Evolutionary conservation across 2,888 invertebrate species (phyloP).

Genomic region (Hoplodrina ambigua): DNA sequence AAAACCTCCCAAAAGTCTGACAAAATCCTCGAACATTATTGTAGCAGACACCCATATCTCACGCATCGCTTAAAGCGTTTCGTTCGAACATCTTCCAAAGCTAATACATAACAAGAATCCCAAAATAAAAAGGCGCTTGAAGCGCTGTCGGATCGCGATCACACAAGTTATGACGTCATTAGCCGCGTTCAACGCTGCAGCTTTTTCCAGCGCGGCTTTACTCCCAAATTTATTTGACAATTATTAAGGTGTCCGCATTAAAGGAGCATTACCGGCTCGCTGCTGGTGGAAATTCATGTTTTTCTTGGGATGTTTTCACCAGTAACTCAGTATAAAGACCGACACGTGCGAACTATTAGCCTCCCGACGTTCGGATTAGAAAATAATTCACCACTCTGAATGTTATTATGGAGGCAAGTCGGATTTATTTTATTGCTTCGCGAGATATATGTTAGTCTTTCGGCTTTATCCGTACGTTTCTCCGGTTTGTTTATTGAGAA

Average conservation of each 20-base stretch:
- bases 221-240: slow-evolving; percentile 84
- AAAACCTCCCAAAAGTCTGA: slow-evolving; percentile 24
- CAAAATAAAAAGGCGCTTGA: slow-evolving; percentile 66
- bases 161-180: slow-evolving; percentile 83
- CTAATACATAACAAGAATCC: slow-evolving; percentile 58
- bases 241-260: slow-evolving; percentile 87
- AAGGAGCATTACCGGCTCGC: slow-evolving; percentile 78
- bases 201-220: slow-evolving; percentile 79
- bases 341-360: slow-evolving; percentile 90
- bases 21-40: slow-evolving; percentile 46
- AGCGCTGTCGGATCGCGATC: slow-evolving; percentile 68
- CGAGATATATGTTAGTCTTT: slow-evolving; percentile 87
- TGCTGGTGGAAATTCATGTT: slow-evolving; percentile 86
- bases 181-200: slow-evolving; percentile 79
- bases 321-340: slow-evolving; percentile 85
- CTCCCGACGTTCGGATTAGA: slow-evolving; percentile 87
- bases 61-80: slow-evolving; percentile 57
- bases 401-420: slow-evolving; percentile 87
- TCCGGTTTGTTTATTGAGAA: slow-evolving; percentile 86
- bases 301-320: slow-evolving; percentile 88
- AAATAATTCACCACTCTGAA: slow-evolving; percentile 89
- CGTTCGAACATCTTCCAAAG: slow-evolving; percentile 49
- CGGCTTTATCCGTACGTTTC: slow-evolving; percentile 83
- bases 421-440: slow-evolving; percentile 89
- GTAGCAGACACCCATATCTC: slow-evolving; percentile 54